Percentiles rank a stretch among this genome's conserved stretches.
Evolutionary conservation across 2,113 vertebrate species (phyloP).

Genomic region (Empidonax traillii): DNA sequence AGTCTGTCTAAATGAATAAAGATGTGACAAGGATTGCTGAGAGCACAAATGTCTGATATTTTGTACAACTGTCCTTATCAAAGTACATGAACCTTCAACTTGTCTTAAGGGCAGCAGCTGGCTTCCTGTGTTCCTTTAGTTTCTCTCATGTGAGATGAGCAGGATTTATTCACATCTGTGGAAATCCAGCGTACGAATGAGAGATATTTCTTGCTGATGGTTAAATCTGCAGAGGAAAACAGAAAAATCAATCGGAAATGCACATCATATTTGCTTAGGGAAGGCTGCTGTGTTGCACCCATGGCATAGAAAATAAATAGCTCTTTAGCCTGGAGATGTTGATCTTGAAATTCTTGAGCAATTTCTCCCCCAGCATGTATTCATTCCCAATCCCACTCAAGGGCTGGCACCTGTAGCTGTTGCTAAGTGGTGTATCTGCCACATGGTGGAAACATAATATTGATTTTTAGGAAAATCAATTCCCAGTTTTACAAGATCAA

Average conservation of each 20-base stretch:
- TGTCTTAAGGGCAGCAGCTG: constrained; percentile 41
- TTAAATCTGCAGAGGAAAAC: constrained; percentile 49
- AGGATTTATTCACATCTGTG: constrained; percentile 27
- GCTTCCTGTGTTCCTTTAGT: constrained; percentile 10
- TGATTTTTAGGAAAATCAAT: constrained; percentile 67
- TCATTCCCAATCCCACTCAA: constrained; percentile 37
- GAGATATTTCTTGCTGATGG: constrained; percentile 19
- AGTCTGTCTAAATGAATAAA: constrained; percentile 32
- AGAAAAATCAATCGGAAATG: constrained; percentile 47
- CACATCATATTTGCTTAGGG: constrained; percentile 5
- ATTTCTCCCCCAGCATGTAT: constrained; percentile 43
- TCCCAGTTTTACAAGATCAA: constrained; percentile 61
- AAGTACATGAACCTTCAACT: constrained; percentile 33
- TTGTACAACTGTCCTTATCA: background rate
- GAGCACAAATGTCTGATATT: constrained; percentile 35
- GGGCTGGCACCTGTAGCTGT: constrained; percentile 12
- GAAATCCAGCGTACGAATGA: constrained; percentile 26
- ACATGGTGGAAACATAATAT: constrained; percentile 56
- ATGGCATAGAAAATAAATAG: constrained; percentile 47
- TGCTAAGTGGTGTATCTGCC: constrained; percentile 49
- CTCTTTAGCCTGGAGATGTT: constrained; percentile 52
- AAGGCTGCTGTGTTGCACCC: constrained; percentile 37
- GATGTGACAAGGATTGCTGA: constrained; percentile 29
- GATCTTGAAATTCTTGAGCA: constrained; percentile 57
- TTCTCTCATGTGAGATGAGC: background rate